Base-by-base conservation (phyloP, 2,888 invertebrate genomes). In the Dyspetes luteomarginatus region DNA sequence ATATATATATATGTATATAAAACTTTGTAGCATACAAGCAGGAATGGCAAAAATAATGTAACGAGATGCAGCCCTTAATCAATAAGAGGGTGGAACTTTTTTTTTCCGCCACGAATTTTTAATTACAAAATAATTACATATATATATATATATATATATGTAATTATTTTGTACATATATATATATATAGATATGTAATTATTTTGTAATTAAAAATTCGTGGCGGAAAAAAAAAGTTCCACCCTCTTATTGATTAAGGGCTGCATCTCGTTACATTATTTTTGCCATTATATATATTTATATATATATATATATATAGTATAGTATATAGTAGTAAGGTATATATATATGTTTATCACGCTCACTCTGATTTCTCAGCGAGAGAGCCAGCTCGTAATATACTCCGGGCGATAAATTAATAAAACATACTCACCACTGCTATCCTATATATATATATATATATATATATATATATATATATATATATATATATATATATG, bases 391-490 rank as follows among this genome's bases (percentile, higher is more conserved):
- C 71, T 78, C 83, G 86, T 87, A 88, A 89, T 89, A 89, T 86
- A 89, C 86, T 82, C 74, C 75, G 85, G 82, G 87, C 85, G 86
- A 90, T 91, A 91, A 91, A 91, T 91, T 90, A 90, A 90, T 91
- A 90, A 90, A 90, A 87, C 85, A 81, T 69, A 81, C 85, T 83
- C 85, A 84, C 84, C 82, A 85, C 86, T 83, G 85, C 82, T n/a
- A n/a, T n/a, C n/a, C n/a, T n/a, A n/a, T n/a, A n/a, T n/a, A n/a
- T n/a, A n/a, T n/a, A n/a, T n/a, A n/a, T n/a, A n/a, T n/a, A 15
- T 12, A 22, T 48, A 36, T n/a, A 26, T 22, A 30, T 50, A 65
- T 0, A 12, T 28, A 43, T n/a, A 17, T 4, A 65, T 28, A 45
- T n/a, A 22, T 19, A 4, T 62, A 19, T 36, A 17, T 41, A 19